Conservation (phyloP, 2,113 vertebrate species). For the Acrocephalus arundinaceus region DNA sequence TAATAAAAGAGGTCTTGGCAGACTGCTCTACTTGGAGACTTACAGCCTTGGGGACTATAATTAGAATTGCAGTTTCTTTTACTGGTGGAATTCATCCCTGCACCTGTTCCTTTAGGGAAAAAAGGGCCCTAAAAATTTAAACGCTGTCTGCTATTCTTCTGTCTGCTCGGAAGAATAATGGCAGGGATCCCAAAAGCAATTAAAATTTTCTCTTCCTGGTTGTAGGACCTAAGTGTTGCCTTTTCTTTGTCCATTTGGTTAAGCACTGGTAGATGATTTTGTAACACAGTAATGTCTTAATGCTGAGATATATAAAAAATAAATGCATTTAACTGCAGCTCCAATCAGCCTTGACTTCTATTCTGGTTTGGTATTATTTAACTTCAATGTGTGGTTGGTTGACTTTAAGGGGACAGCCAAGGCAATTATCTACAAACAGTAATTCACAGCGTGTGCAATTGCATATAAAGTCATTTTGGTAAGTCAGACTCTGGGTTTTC, state of each 20-base stretch:
- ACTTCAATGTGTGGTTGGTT: slow-evolving; percentile 36
- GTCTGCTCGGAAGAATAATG: background rate
- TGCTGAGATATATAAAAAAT: background rate
- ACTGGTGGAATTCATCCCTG: background rate
- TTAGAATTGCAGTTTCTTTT: background rate
- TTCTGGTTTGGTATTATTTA: slow-evolving; percentile 53
- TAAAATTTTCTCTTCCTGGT: background rate
- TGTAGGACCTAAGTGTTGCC: background rate
- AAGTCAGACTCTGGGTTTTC: slow-evolving; percentile 61
- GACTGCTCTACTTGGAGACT: background rate
- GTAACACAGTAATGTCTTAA: slow-evolving; percentile 9
- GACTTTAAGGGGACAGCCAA: slow-evolving; percentile 59
- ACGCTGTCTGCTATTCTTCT: background rate
- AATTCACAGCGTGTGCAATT: slow-evolving; percentile 69
- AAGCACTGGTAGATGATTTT: slow-evolving; percentile 31
- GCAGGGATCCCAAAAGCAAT: background rate
- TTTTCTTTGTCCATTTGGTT: background rate
- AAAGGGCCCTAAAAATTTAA: background rate
- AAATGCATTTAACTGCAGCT: slow-evolving; percentile 21
- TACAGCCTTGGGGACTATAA: background rate
- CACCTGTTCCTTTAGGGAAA: background rate
- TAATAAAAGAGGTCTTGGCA: slow-evolving; percentile 30
- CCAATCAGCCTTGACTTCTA: background rate
- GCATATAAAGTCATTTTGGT: slow-evolving; percentile 59
- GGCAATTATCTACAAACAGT: slow-evolving; percentile 69